A percentile compares a stretch with the other conserved stretches of the same genome.
phyloP scores from a whole-genome alignment of 2,113 vertebrate genomes.

The Speoplatyrhinus poulsoni region DNA sequence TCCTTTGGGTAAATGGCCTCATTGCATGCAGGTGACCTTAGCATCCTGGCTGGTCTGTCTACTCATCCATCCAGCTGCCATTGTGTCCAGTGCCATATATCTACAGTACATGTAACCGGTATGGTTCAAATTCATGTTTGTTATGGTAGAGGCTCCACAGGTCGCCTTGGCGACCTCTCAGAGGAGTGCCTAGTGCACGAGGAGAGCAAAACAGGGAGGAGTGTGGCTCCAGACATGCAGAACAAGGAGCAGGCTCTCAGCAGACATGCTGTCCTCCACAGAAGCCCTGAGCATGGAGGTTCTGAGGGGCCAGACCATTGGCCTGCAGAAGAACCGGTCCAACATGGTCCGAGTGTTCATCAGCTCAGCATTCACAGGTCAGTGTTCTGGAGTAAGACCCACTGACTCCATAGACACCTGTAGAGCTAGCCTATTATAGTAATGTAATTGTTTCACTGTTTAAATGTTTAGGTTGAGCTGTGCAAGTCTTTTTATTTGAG shows the following conservation, averaged over 20 bases:
- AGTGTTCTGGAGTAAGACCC: slow-evolving; percentile 26
- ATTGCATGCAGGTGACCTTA: background rate
- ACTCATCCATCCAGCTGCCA: background rate
- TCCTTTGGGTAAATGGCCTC: background rate
- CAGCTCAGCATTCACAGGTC: slow-evolving; percentile 82
- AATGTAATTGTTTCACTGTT: background rate
- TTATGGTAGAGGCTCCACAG: background rate
- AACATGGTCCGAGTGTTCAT: slow-evolving; percentile 75
- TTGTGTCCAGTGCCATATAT: too few relatives aligned
- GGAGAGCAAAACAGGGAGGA: too few relatives aligned
- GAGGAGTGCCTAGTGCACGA: background rate
- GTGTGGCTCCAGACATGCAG: too few relatives aligned
- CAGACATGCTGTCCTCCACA: background rate
- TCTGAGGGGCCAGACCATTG: slow-evolving; percentile 39
- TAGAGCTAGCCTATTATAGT: background rate
- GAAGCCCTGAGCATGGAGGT: slow-evolving; percentile 24
- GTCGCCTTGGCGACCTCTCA: slow-evolving; percentile 46
- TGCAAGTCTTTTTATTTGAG: background rate
- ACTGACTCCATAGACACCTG: background rate
- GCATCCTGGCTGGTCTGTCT: background rate
- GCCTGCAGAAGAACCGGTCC: slow-evolving; percentile 42
- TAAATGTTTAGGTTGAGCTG: background rate
- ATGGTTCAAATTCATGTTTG: too few relatives aligned
- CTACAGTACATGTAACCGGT: too few relatives aligned
- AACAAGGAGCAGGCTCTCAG: too few relatives aligned